A percentile compares a stretch with the other conserved stretches of the same genome.
Evolutionary conservation across 2,888 invertebrate genomes (phyloP).

Genomic region (Agonopterix alstromeriana): DNA sequence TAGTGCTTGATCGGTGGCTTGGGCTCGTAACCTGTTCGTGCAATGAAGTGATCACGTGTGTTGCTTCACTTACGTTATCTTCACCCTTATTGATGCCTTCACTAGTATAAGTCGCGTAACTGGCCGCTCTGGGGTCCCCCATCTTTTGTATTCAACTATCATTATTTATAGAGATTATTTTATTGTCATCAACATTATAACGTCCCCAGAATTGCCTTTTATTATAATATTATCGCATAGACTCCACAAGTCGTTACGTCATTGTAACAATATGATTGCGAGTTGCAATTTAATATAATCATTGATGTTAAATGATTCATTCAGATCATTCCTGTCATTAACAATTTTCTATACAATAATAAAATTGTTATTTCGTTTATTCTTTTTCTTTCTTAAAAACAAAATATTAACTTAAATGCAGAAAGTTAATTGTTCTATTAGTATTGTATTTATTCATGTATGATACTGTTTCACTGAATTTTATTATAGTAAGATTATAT

Average conservation of each 20-base stretch:
- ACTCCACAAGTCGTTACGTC: constrained; percentile 33
- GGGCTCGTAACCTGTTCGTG: not conserved
- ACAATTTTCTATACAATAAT: constrained; percentile 30
- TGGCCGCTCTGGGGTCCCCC: constrained; percentile 25
- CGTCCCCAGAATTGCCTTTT: constrained; percentile 9
- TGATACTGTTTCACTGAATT: constrained; percentile 74
- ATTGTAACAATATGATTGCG: constrained; percentile 29
- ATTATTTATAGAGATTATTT: constrained; percentile 24
- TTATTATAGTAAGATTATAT: constrained; percentile 73
- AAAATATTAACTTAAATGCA: constrained; percentile 48
- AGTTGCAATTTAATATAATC: constrained; percentile 28
- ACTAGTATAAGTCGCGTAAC: constrained; percentile 39
- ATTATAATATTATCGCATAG: constrained; percentile 9
- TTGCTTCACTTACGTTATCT: constrained; percentile 45
- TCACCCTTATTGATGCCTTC: constrained; percentile 63
- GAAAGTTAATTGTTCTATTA: constrained; percentile 64
- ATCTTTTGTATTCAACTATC: constrained; percentile 12
- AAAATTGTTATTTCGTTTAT: constrained; percentile 30
- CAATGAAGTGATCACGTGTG: constrained; percentile 33
- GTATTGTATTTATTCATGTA: constrained; percentile 76
- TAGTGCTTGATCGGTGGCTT: not conserved
- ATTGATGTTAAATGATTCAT: constrained; percentile 50
- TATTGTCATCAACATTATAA: not conserved
- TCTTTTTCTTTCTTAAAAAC: constrained; percentile 36
- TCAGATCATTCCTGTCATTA: constrained; percentile 67